Conservation (phyloP, 2,113 vertebrate genomes). For the Paedocypris sp. region DNA sequence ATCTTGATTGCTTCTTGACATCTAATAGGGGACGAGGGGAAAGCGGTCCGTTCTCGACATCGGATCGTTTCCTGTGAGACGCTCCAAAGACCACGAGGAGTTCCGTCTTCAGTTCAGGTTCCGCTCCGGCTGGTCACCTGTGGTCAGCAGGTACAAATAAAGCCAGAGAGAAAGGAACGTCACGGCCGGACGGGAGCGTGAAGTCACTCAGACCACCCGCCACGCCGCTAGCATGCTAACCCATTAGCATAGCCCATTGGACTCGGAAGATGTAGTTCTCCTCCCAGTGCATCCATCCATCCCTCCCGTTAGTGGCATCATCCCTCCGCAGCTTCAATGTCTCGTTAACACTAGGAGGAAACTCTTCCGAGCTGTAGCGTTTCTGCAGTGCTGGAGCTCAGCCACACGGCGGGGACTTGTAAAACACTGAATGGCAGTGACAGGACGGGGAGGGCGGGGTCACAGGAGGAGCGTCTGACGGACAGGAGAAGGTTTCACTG, state of each 20-base stretch:
- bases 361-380: conserved; percentile 28
- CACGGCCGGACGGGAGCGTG: conserved; percentile 32
- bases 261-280: conserved; percentile 14
- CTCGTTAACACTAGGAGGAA: no score
- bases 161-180: conserved; percentile 31
- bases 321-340: no score
- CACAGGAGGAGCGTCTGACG: conserved; percentile 29
- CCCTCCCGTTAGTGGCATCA: conserved; percentile 13
- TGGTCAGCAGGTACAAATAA: conserved; percentile 41
- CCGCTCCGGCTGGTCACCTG: no score
- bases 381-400: conserved; percentile 37
- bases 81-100: conserved; percentile 26
- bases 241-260: conserved; percentile 28
- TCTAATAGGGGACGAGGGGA: conserved; percentile 14
- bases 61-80: conserved; percentile 33
- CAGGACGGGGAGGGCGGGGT: conserved; percentile 40
- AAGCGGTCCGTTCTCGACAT: conserved; percentile 24
- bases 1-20: conserved; percentile 39
- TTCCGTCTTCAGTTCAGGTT: conserved; percentile 47
- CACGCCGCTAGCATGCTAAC: conserved; percentile 41
- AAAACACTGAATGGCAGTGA: conserved; percentile 52
- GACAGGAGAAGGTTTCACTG: conserved; percentile 53
- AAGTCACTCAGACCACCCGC: conserved; percentile 38
- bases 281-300: neutral
- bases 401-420: conserved; percentile 28